Percentiles rank a stretch among this genome's conserved stretches.
Conservation (phyloP, 2,113 vertebrate genomes). For the Heterotis niloticus region DNA sequence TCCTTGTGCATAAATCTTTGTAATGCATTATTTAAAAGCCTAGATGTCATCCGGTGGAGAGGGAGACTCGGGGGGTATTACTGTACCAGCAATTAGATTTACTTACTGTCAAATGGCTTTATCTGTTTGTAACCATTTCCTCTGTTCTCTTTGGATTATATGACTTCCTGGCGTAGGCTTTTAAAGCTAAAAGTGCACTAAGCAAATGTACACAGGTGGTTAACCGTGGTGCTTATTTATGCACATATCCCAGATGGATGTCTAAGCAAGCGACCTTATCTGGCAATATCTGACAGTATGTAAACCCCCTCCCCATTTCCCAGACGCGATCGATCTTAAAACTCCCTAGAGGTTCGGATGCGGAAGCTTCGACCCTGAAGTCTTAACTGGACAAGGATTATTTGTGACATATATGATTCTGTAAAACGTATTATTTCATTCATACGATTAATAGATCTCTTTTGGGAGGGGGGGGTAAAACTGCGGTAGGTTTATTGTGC, state of each 20-base stretch:
- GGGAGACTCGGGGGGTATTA: conserved; percentile 23
- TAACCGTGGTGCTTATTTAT: conserved; percentile 16
- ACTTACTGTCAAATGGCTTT: conserved; percentile 31
- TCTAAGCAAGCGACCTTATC: too few relatives aligned
- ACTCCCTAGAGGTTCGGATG: too few relatives aligned
- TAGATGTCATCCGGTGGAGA: conserved; percentile 34
- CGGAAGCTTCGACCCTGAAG: too few relatives aligned
- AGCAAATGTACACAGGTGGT: conserved; percentile 20
- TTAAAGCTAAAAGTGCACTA: conserved; percentile 27
- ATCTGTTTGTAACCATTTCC: conserved; percentile 38
- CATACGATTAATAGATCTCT: too few relatives aligned
- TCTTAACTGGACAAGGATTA: too few relatives aligned
- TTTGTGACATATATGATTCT: too few relatives aligned
- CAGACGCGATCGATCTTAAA: neutral
- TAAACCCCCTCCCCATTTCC: neutral
- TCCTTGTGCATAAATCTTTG: conserved; percentile 28
- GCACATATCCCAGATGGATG: neutral
- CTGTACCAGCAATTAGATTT: conserved; percentile 36
- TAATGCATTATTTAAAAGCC: conserved; percentile 41
- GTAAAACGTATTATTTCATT: too few relatives aligned
- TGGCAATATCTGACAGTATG: neutral
- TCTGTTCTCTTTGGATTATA: conserved; percentile 32
- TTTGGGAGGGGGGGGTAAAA: too few relatives aligned
- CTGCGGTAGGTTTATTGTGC: too few relatives aligned
- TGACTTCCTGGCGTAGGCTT: conserved; percentile 30